Conservation (phyloP, 2,797 vertebrate species). For the Mycteria americana region DNA sequence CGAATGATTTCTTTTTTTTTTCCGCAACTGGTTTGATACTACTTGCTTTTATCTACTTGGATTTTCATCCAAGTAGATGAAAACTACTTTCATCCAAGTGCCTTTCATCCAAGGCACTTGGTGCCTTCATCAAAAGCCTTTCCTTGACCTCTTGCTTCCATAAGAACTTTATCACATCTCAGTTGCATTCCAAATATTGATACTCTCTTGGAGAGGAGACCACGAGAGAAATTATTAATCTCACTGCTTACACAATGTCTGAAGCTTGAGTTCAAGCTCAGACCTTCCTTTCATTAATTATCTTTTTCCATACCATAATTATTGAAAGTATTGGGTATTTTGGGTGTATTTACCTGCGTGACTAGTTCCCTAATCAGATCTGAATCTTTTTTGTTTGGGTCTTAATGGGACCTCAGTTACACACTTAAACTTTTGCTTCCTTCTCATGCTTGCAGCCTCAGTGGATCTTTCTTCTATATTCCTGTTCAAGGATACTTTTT, state of each 20-base stretch:
- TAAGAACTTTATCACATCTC: neutral
- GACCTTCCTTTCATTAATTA: neutral
- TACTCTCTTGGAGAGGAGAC: neutral
- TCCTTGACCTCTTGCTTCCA: neutral
- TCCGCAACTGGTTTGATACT: neutral
- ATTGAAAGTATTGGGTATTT: neutral
- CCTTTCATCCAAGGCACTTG: too few relatives aligned
- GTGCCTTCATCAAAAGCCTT: neutral
- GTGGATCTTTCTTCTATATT: neutral
- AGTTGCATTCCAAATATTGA: neutral
- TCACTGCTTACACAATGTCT: neutral
- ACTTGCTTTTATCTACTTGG: neutral
- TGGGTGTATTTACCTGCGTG: neutral
- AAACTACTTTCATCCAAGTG: too few relatives aligned
- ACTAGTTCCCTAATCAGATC: neutral
- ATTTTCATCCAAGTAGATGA: neutral
- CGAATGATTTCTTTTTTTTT: neutral
- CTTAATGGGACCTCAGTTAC: neutral
- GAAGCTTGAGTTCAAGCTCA: neutral
- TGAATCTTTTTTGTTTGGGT: neutral
- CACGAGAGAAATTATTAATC: neutral
- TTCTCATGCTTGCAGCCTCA: neutral
- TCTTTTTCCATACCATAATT: neutral
- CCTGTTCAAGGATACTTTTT: neutral
- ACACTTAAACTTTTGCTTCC: neutral